Evolutionary conservation across 2,113 vertebrate species (phyloP), one percentile per base, ranked within the genome.

Genomic region (Apodemus speciosus): DNA sequence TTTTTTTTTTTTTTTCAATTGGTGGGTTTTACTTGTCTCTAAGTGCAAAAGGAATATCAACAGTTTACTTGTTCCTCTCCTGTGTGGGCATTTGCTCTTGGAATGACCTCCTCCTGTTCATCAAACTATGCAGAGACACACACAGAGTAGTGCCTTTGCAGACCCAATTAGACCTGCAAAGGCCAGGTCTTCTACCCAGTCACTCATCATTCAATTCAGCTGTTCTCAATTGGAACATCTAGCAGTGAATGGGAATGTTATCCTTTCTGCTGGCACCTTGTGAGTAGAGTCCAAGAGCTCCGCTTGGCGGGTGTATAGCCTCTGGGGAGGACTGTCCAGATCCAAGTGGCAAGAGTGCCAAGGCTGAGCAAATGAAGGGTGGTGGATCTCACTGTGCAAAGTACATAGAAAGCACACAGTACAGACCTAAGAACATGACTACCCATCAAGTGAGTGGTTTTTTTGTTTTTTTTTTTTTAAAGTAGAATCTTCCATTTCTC

Each of bases 191-290:
- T 88, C 69, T 43, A 38, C 1, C 4, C 15, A 90, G 51, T 38
- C 30, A 72, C 30, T 15, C n/a, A n/a, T n/a, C 80, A 53, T 43
- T 58, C 85, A 81, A 91, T 76, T 56, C 38, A 62, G 27, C 43
- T 58, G 53, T 76, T 89, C 56, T 80, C 85, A 64, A 38, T 0
- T 66, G 81, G 49, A 60, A 56, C 27, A 43, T 62, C 30, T 84
- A 51, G 30, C 89, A 95, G 72, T 40, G 53, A 87, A 35, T 64
- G 18, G 88, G 86, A 64, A 66, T 3, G 7, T 38, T 9, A 35
- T 72, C 27, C 35, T 8, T 66, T 77, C 23, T 86, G 68, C 81
- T 90, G 71, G 94, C 86, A 88, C 69, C 88, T 53, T 73, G 62
- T 27, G 43, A 76, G 81, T 56, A 38, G 85, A 69, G 56, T 60